Evolutionary conservation across 23 tunicate genomes (phyloP), one percentile per base, ranked within the genome.

Genomic region (Phallusia fumigata): DNA sequence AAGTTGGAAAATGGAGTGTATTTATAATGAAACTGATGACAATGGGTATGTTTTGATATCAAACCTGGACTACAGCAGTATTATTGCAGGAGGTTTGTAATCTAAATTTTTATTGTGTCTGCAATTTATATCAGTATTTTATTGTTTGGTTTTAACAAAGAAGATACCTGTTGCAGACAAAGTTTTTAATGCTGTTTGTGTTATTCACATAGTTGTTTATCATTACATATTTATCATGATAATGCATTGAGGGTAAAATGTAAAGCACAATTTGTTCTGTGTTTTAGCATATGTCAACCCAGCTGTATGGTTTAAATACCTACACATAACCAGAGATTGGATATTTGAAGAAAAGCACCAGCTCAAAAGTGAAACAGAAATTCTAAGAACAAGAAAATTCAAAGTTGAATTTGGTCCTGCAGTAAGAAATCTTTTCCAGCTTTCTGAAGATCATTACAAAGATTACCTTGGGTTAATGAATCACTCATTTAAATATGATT

Each of bases 271-370:
- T n/a, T n/a, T n/a, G n/a, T n/a, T n/a, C n/a, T n/a, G 16, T 74
- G 35, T 33, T 74, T 13, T 19, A 77, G 80, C 31, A 18, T 77
- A 77, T 45, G 47, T 77, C 80, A 40, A 45, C 11, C 80, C 80
- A 35, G 47, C 80, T 19, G 80, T 77, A 19, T 77, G 80, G 80
- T 40, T 77, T 26, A 36, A 44, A 45, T 77, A 77, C 35, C 52
- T 40, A 19, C 52, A 45, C 47, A 77, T 77, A 16, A 26, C 80
- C 6, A 26, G 52, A 28, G 53, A 77, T 40, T 77, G 80, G 80
- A 58, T 58, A 21, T 58, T 58, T 13, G 69, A 58, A 16, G 28
- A 58, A 24, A 58, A 58, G 28, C 28, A 58, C 69, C 26, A 58
- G 28, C 28, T 24, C 69, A 21, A 13, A 21, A 22, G 28, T 58